A percentile compares a stretch with the other conserved stretches of the same genome.
Evolutionary conservation across 2,797 vertebrate species (phyloP).

Genomic region (Parauchenoglanis ngamensis): DNA sequence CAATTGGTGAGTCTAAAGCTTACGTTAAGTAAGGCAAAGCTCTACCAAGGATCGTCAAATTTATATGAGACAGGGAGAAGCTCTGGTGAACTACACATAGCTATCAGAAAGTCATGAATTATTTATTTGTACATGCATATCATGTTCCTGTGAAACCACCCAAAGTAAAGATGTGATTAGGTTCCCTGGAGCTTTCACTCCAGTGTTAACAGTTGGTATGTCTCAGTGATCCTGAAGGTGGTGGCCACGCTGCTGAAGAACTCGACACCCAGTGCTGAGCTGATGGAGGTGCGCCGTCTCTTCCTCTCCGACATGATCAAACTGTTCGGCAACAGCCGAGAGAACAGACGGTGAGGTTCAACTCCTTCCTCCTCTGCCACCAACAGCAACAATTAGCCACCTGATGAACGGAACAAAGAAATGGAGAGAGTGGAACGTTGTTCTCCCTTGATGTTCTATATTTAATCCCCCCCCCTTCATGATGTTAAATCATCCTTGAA

Average conservation of each 20-base stretch:
- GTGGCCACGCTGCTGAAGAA: slow-evolving; percentile 97
- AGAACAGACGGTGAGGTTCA: slow-evolving; percentile 89
- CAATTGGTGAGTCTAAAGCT: not conserved
- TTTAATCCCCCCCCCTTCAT: slow-evolving; percentile 51
- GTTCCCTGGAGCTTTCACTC: slow-evolving; percentile 63
- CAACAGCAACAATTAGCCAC: slow-evolving; percentile 55
- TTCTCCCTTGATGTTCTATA: slow-evolving; percentile 43
- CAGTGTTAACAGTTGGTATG: slow-evolving; percentile 32
- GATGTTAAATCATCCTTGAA: slow-evolving; percentile 60
- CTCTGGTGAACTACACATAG: not conserved
- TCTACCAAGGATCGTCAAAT: not conserved
- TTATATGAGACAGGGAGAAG: too few species aligned
- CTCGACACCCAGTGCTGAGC: slow-evolving; percentile 87
- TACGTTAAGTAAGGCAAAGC: not conserved
- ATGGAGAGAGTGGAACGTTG: not conserved
- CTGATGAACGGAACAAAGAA: slow-evolving; percentile 57
- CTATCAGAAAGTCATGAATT: not conserved
- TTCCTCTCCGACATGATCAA: slow-evolving; percentile 98
- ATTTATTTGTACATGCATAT: not conserved
- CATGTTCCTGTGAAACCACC: not conserved
- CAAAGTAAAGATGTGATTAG: not conserved
- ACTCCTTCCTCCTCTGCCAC: slow-evolving; percentile 6
- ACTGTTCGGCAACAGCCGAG: slow-evolving; percentile 94
- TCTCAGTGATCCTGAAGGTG: slow-evolving; percentile 96
- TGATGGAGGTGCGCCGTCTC: slow-evolving; percentile 97